A percentile compares a stretch with the other conserved stretches of the same genome.
Conservation (phyloP, 2,113 vertebrate species). For the Merops nubicus region DNA sequence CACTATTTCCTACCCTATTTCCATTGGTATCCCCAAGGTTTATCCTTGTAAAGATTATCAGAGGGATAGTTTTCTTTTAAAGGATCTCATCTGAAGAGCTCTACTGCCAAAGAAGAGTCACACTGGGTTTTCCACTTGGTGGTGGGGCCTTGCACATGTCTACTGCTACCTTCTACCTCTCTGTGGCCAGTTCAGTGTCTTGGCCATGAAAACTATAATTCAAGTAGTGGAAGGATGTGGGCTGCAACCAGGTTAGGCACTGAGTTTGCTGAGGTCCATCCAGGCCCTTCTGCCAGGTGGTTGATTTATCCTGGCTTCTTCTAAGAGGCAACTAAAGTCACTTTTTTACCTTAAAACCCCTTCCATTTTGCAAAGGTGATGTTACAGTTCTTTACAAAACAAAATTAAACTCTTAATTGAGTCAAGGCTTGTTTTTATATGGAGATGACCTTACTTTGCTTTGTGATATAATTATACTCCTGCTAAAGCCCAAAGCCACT, state of each 20-base stretch:
- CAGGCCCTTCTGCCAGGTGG: neutral
- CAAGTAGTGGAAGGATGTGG: neutral
- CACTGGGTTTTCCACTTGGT: neutral
- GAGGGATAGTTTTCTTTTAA: neutral
- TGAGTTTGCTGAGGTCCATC: neutral
- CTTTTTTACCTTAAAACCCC: neutral
- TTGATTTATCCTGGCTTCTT: neutral
- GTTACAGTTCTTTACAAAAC: neutral
- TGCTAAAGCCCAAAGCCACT: neutral
- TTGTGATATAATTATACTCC: neutral
- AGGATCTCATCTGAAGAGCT: neutral
- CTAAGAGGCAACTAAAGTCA: neutral
- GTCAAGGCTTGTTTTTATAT: neutral
- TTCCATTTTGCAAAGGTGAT: neutral
- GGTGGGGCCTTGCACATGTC: neutral
- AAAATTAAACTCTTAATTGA: neutral
- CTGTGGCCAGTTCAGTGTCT: neutral
- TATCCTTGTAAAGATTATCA: neutral
- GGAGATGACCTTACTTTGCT: neutral
- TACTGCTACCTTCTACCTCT: rapidly evolving
- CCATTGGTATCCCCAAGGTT: neutral
- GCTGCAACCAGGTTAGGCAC: neutral
- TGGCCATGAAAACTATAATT: neutral
- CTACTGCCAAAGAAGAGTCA: neutral
- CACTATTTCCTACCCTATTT: neutral